phyloP scores from a whole-genome alignment of 2,888 invertebrate species.

The Aspidiotus destructor region DNA sequence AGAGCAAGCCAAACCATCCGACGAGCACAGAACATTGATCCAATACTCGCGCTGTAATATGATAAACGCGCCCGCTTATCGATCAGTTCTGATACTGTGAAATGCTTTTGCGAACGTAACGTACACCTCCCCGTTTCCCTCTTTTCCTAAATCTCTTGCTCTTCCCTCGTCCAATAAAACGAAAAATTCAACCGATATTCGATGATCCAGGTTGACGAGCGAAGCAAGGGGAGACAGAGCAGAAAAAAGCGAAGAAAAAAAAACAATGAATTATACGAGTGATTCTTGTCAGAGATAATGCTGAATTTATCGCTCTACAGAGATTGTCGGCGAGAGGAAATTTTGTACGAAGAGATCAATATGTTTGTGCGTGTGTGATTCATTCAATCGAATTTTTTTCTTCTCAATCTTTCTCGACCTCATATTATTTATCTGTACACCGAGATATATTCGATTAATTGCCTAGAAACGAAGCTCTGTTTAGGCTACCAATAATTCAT shows the following conservation, averaged over 20 bases:
- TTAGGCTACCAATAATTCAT: too few relatives aligned
- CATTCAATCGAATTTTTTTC: too few relatives aligned
- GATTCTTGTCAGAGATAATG: neutral
- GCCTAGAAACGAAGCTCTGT: too few relatives aligned
- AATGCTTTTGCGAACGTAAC: slow-evolving; percentile 32
- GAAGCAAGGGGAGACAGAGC: neutral
- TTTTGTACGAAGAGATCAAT: too few relatives aligned
- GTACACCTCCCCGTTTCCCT: slow-evolving; percentile 25
- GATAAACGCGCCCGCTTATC: slow-evolving; percentile 33
- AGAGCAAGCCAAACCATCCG: slow-evolving; percentile 21
- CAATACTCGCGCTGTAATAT: slow-evolving; percentile 32
- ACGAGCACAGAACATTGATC: slow-evolving; percentile 32
- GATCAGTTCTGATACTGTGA: slow-evolving; percentile 32
- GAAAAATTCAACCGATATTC: slow-evolving; percentile 19
- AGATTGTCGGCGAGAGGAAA: too few relatives aligned
- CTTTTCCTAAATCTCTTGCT: slow-evolving; percentile 21
- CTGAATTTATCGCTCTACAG: neutral
- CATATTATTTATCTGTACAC: too few relatives aligned
- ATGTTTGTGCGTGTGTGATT: too few relatives aligned
- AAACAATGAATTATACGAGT: neutral
- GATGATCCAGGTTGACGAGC: slow-evolving; percentile 12
- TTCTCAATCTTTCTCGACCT: too few relatives aligned
- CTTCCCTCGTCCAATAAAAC: slow-evolving; percentile 1
- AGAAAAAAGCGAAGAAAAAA: neutral
- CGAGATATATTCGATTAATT: too few relatives aligned